Evolutionary conservation across 2,888 invertebrate species (phyloP), one percentile per base, ranked within the genome.

Genomic region (Plutella xylostella): DNA sequence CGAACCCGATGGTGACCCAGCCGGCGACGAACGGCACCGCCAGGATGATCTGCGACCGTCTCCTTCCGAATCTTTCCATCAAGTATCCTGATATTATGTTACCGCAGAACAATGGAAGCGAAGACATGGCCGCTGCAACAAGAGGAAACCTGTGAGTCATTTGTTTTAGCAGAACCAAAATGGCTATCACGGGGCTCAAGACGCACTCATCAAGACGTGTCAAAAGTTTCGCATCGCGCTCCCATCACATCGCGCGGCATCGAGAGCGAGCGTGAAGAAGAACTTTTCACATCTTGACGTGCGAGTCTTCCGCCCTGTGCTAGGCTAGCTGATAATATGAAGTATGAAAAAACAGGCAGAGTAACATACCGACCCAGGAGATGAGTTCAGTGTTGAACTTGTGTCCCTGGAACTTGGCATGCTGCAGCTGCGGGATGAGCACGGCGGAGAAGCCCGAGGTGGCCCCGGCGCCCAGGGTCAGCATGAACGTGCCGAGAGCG

Each of bases 361-460:
- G n/a, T 22, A 59, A 75, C 77, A 57, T 77, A 88, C 88, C 89
- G 61, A 89, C 85, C 88, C 89, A 88, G 43, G 88, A 88, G 37
- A 79, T 78, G 64, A 87, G 67, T 54, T 86, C 85, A 9, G 66
- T 65, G 6, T 76, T 78, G 21, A 84, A 72, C 42, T 78, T 73
- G 7, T 75, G 62, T 37, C 65, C 68, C 15, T 75, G 70, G 6
- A 53, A 43, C 49, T 77, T 72, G 2, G 55, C 63, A 35, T 69
- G 54, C 49, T 68, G 58, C 18, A 90, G 62, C 58, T 89, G 89
- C 1, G 89, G 89, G 46, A 90, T 75, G 12, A 89, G 68, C 12
- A 89, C 84, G 3, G 89, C 88, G 2, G 89, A 89, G 56, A 87
- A 89, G 0, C 89, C 90, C 1, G 86, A 76, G 0, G 88, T 87